A percentile compares a stretch with the other conserved stretches of the same genome.
phyloP scores from a whole-genome alignment of 2,888 invertebrate species.

The Trisateles emortualis region DNA sequence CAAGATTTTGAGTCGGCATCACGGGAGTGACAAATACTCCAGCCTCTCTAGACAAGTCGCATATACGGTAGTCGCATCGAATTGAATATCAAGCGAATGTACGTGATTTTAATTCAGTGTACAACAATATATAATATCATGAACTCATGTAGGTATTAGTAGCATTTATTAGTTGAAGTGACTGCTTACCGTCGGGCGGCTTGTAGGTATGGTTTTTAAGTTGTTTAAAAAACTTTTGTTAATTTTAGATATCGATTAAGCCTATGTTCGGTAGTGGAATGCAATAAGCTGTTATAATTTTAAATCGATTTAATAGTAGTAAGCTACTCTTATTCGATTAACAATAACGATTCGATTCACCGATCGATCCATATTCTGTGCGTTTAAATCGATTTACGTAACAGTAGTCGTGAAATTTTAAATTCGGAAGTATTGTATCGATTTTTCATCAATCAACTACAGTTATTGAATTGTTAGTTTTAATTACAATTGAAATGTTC shows the following conservation, averaged over 20 bases:
- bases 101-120: no score
- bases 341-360: conserved; percentile 65
- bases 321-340: conserved; percentile 72
- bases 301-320: conserved; percentile 58
- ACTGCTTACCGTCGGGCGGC: no score
- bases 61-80: no score
- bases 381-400: conserved; percentile 47
- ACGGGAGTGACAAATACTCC: no score
- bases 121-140: no score
- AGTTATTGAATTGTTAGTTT: conserved; percentile 13
- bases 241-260: not conserved
- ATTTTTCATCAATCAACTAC: conserved; percentile 27
- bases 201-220: no score
- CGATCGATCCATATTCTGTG: conserved; percentile 53
- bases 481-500: not conserved
- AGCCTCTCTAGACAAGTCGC: no score
- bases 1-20: no score
- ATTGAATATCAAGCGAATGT: no score
- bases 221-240: not conserved
- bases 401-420: conserved; percentile 54
- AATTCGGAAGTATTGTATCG: conserved; percentile 37
- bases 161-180: no score
- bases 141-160: no score
- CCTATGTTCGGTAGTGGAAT: conserved; percentile 9
- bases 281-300: conserved; percentile 36